Base-by-base conservation (phyloP, 2,797 vertebrate genomes). In the Sebastiscus albofasciatus region DNA sequence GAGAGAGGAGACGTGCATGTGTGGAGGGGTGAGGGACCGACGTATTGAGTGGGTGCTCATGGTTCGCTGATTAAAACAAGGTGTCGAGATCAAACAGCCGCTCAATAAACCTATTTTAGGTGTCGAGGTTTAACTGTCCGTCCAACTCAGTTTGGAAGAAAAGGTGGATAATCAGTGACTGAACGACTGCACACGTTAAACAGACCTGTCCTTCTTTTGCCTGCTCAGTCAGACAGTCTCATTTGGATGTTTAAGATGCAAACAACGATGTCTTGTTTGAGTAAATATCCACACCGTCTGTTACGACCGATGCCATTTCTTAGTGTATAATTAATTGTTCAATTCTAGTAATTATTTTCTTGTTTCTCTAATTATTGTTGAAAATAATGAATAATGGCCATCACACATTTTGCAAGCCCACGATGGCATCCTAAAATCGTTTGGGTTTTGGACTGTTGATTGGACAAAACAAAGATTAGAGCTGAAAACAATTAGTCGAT, bases 91-190 rank as follows among this genome's bases (percentile, higher is more conserved):
- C 92, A 91, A 91, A 93, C 66, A 77, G 68, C 61, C 29, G 64
- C 80, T 95, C 90, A 88, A 93, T 95, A 94, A 92, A 90, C 67
- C 89, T 83, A 83, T 92, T 83, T 58, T 77, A 85, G 36, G 54
- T 73, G 82, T 71, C 20, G 31, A 62, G 87, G 84, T 84, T 78
- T 74, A 84, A 76, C 66, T 29, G 73, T 84, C 81, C 74, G 49
- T 81, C 36, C 6, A 36, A 75, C 81, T 77, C 36, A 10, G 61
- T 80, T 77, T 64, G 52, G 27, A 64, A 55, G 69, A 31, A 67
- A 55, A 52, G 75, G 72, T 10, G 20, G 62, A 73, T 73, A 69
- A 84, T 61, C 66, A 77, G 34, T 54, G 69, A 75, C 52, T 72
- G 42, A 79, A 60, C 62, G 67, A 72, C 36, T 67, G 69, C 62